Percentiles rank a stretch among this genome's conserved stretches.
These are phyloP conservation scores for Vimba vimba DNA, from an alignment of 2,113 vertebrate genomes.

Conservation along the genomic window DNA sequence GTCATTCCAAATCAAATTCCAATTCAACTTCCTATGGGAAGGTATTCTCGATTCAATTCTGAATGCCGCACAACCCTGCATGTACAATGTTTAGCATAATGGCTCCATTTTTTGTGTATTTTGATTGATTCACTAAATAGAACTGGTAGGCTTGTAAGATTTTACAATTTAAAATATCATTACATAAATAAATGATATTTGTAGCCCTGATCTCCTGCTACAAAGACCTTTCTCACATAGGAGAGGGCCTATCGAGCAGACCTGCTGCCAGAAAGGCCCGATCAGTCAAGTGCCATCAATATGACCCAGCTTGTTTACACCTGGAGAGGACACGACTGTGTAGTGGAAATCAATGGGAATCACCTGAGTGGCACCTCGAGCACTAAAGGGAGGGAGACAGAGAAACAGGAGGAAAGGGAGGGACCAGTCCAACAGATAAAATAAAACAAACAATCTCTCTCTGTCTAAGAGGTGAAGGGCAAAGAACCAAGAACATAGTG, in stretches of 20 bases:
- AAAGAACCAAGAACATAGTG: conserved; percentile 23
- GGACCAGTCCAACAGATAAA: conserved; percentile 39
- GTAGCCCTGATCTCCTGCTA: background rate
- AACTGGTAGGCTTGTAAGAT: background rate
- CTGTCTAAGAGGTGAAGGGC: conserved; percentile 36
- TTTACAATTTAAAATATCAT: background rate
- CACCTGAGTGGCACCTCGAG: conserved; percentile 63
- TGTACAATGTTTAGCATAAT: background rate
- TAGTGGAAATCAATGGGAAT: conserved; percentile 63
- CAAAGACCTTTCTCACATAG: conserved; percentile 44
- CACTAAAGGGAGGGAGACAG: conserved; percentile 39
- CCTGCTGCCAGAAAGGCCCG: conserved; percentile 56
- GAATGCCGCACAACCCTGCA: background rate
- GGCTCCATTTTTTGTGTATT: background rate
- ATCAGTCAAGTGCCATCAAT: conserved; percentile 63
- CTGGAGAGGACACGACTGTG: conserved; percentile 58
- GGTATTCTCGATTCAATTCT: background rate
- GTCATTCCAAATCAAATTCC: too few relatives aligned
- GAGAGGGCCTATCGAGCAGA: conserved; percentile 56
- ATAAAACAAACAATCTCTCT: conserved; percentile 33
- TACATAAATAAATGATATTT: background rate
- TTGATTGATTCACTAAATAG: background rate
- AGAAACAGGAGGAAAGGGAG: conserved; percentile 16
- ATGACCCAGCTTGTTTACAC: conserved; percentile 63
- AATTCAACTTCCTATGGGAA: too few relatives aligned